phyloP scores from a whole-genome alignment of 2,888 invertebrate genomes.

The Xanthostigma xanthostigma region DNA sequence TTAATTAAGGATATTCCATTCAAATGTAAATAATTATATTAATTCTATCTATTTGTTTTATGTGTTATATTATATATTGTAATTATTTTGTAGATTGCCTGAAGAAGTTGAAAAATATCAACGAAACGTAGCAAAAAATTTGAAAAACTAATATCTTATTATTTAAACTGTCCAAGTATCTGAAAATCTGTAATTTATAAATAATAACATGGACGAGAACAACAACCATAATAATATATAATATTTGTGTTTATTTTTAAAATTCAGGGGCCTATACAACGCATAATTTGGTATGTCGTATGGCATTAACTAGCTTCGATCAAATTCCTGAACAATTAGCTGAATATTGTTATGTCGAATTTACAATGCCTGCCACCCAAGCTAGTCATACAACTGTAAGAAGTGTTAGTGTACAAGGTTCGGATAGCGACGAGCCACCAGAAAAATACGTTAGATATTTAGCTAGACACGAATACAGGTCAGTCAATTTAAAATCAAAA shows the following conservation, averaged over 20 bases:
- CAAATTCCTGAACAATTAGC: constrained; percentile 89
- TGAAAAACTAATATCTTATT: too few species aligned
- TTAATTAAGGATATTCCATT: too few species aligned
- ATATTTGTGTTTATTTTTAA: background rate
- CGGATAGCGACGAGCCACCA: constrained; percentile 77
- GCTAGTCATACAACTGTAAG: constrained; percentile 90
- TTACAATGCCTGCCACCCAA: constrained; percentile 97
- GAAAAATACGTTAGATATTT: constrained; percentile 97
- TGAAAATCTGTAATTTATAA: too few species aligned
- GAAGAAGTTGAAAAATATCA: too few species aligned
- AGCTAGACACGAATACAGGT: constrained; percentile 90
- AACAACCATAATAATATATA: too few species aligned
- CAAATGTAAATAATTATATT: too few species aligned
- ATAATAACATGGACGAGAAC: too few species aligned
- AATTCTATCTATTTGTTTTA: too few species aligned
- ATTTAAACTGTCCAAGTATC: too few species aligned
- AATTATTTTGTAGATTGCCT: too few species aligned
- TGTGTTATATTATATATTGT: too few species aligned
- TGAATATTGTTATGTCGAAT: constrained; percentile 81
- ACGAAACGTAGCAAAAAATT: too few species aligned
- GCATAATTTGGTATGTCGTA: constrained; percentile 85
- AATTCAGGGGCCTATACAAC: constrained; percentile 87
- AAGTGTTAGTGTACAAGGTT: constrained; percentile 79
- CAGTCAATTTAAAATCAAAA: constrained; percentile 19
- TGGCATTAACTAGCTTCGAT: constrained; percentile 94